These are phyloP conservation scores for Neodiprion virginianus DNA, from an alignment of 1,140 invertebrate species.

Conservation along the genomic window DNA sequence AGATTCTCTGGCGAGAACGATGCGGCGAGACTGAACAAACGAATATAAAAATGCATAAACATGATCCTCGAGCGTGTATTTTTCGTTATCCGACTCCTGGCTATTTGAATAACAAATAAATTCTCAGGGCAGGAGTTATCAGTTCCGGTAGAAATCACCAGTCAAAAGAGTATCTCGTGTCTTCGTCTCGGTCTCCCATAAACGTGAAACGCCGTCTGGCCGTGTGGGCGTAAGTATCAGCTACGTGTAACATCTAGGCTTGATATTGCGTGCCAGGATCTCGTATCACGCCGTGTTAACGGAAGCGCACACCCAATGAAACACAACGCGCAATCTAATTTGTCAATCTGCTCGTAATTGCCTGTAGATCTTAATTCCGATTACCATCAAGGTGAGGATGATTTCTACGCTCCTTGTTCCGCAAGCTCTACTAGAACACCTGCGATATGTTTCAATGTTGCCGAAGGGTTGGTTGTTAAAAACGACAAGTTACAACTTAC, in stretches of 20 bases:
- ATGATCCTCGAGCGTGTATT: too few relatives aligned
- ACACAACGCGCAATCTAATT: conserved; percentile 46
- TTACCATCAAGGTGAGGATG: conserved; percentile 55
- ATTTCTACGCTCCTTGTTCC: neutral
- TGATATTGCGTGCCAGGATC: conserved; percentile 44
- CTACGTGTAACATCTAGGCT: neutral
- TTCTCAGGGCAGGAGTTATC: neutral
- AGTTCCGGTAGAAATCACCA: neutral
- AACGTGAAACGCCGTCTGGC: neutral
- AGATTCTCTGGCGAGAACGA: too few relatives aligned
- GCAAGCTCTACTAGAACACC: neutral
- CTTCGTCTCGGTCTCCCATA: neutral
- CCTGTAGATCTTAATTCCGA: conserved; percentile 57
- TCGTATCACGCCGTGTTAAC: conserved; percentile 47
- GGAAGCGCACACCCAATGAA: conserved; percentile 40
- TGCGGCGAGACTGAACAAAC: too few relatives aligned
- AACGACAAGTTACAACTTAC: too few relatives aligned
- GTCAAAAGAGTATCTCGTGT: neutral
- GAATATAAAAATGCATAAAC: too few relatives aligned
- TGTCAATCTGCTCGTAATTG: conserved; percentile 54
- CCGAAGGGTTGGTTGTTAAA: too few relatives aligned
- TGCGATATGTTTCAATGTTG: too few relatives aligned
- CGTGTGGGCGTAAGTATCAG: too few relatives aligned
- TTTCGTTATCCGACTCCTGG: too few relatives aligned
- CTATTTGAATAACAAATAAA: neutral